Evolutionary conservation across 2,888 invertebrate species (phyloP), one percentile per base, ranked within the genome.

Genomic region (Pantelozetes paolii): DNA sequence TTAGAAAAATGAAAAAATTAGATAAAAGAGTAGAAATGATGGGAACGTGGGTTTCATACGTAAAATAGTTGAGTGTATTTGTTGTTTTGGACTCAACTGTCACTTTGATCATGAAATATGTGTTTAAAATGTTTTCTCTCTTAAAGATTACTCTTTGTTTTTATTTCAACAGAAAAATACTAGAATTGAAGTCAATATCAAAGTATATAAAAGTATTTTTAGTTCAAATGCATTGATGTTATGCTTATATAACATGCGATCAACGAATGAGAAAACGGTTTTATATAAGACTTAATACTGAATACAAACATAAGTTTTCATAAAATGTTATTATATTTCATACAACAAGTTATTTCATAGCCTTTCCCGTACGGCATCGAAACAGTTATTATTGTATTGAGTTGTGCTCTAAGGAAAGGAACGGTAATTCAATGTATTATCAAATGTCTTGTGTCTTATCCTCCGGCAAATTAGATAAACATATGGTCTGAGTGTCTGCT

Each of bases 361-460:
- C 32, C 62, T 54, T 20, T 23, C 3, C 54, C 23, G 15, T 15
- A 15, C 20, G 11, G 62, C n/a, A 62, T 32, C 18, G 2, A 32
- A 62, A 62, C 36, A 18, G 62, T 62, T 62, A 62, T 32, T 26
- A 54, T 26, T 26, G 11, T 54, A 2, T 3, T 54, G 54, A 20
- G 6, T 23, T 26, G 54, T 45, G 15, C 15, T 11, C 11, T 45
- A 45, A 45, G 45, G 2, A 15, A 45, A 26, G 54, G 18, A 54
- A 32, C 30, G 30, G 62, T 62, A 62, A 64, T 64, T 64, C 64
- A 64, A 64, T 64, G 64, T 64, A 9, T 64, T 64, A 64, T 64
- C 64, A 20, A 64, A 64, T 32, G 64, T 40, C 64, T 64, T 64
- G 20, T 57, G 57, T 57, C 57, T 57, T 57, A 64, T 40, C 64